phyloP scores from a whole-genome alignment of 2,888 invertebrate genomes.

The Rhagophthalmus giganteus region DNA sequence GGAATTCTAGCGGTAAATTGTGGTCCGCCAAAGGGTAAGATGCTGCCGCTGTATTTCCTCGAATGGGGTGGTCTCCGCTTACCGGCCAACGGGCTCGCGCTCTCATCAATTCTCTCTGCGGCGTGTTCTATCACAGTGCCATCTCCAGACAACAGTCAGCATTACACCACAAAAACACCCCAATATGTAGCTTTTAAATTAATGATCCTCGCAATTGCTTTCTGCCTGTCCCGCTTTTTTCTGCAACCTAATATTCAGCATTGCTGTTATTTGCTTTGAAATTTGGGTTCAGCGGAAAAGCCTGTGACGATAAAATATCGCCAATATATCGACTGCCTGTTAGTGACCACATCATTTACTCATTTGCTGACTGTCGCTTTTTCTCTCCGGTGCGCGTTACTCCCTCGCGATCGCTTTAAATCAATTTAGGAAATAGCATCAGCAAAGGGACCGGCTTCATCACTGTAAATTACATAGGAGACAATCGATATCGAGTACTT shows the following conservation, averaged over 20 bases:
- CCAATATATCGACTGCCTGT: conserved; percentile 50
- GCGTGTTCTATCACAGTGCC: conserved; percentile 58
- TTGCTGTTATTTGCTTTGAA: conserved; percentile 54
- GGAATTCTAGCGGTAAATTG: conserved; percentile 14
- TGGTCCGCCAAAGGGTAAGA: conserved; percentile 19
- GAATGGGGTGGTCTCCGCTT: conserved; percentile 24
- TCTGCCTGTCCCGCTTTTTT: conserved; percentile 50
- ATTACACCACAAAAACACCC: conserved; percentile 56
- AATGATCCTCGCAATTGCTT: conserved; percentile 56
- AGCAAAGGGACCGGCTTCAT: conserved; percentile 29
- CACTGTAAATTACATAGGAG: conserved; percentile 29
- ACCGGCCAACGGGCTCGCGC: conserved; percentile 32
- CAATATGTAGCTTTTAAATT: conserved; percentile 57
- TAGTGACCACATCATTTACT: conserved; percentile 51
- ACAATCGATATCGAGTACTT: conserved; percentile 32
- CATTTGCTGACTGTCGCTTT: conserved; percentile 50
- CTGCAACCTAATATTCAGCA: conserved; percentile 49
- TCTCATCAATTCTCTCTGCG: conserved; percentile 53
- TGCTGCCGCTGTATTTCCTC: conserved; percentile 19
- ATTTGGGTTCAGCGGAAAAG: conserved; percentile 45
- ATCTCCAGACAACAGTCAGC: conserved; percentile 58
- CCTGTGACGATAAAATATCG: conserved; percentile 50
- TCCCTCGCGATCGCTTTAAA: conserved; percentile 33
- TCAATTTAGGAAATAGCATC: conserved; percentile 33
- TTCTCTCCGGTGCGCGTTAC: conserved; percentile 34